Conservation (phyloP, 2,888 invertebrate species). For the Nebria salina region DNA sequence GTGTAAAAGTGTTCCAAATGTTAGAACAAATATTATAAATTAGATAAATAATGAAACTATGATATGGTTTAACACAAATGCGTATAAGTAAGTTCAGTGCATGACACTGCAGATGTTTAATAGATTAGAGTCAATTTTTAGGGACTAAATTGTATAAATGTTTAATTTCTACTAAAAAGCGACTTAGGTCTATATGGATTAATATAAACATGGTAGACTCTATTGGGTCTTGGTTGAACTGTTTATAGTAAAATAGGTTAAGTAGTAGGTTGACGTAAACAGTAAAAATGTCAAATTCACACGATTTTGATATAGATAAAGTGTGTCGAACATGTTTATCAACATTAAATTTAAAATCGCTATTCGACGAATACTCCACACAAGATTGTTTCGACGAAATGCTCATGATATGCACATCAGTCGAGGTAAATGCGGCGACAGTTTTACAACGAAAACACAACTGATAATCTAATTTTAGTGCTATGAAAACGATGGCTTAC, state of each 20-base stretch:
- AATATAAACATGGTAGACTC: no score
- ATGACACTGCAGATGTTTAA: no score
- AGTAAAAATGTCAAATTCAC: not conserved
- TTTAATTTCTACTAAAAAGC: no score
- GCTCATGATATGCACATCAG: not conserved
- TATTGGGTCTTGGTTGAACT: not conserved
- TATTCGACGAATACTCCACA: not conserved
- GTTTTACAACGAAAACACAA: not conserved
- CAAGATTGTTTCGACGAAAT: not conserved
- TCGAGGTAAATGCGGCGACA: not conserved
- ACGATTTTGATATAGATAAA: not conserved
- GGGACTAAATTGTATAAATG: no score
- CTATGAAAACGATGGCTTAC: constrained; percentile 17
- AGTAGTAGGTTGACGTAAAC: not conserved
- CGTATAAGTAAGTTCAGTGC: no score
- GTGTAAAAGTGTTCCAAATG: no score
- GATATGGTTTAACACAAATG: no score
- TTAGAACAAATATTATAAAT: no score
- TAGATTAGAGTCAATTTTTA: no score
- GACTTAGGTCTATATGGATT: no score
- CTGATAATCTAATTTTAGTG: not conserved
- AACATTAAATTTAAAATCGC: not conserved
- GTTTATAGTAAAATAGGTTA: not conserved
- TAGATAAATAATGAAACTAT: no score
- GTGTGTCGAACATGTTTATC: not conserved